Evolutionary conservation across 1,140 invertebrate species (phyloP).

Genomic region (Micrasema longulum): DNA sequence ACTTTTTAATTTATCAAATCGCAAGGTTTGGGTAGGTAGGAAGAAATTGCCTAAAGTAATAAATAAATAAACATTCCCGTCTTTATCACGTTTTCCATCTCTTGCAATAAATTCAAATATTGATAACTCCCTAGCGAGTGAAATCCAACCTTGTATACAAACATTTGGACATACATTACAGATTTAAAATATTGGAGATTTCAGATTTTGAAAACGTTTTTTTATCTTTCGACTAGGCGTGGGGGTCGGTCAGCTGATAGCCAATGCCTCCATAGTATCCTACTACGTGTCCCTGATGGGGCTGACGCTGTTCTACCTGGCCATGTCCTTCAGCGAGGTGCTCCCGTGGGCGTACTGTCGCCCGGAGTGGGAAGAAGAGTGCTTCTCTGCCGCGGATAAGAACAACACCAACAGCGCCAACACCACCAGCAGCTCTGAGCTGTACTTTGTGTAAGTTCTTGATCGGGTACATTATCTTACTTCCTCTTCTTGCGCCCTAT

Average conservation of each 20-base stretch:
- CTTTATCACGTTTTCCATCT: too few species aligned
- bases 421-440: constrained; percentile 61
- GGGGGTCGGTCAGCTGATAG: constrained; percentile 82
- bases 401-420: constrained; percentile 54
- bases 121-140: too few species aligned
- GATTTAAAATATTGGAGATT: too few species aligned
- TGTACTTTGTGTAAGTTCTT: constrained; percentile 63
- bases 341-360: constrained; percentile 77
- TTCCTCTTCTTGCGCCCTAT: too few species aligned
- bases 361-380: constrained; percentile 68
- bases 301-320: constrained; percentile 81
- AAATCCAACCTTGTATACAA: too few species aligned
- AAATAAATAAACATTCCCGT: too few species aligned
- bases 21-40: too few species aligned
- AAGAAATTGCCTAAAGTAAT: too few species aligned
- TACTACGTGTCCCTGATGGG: constrained; percentile 88
- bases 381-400: constrained; percentile 58
- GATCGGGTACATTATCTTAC: too few species aligned
- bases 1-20: too few species aligned
- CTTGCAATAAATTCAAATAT: too few species aligned
- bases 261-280: constrained; percentile 75
- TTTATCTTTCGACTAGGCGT: constrained; percentile 70
- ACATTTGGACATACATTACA: too few species aligned
- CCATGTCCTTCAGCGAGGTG: constrained; percentile 72
- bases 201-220: constrained; percentile 7